A percentile compares a stretch with the other conserved stretches of the same genome.
phyloP scores from a whole-genome alignment of 2,797 vertebrate species.

The Perdix hodgsoniae region DNA sequence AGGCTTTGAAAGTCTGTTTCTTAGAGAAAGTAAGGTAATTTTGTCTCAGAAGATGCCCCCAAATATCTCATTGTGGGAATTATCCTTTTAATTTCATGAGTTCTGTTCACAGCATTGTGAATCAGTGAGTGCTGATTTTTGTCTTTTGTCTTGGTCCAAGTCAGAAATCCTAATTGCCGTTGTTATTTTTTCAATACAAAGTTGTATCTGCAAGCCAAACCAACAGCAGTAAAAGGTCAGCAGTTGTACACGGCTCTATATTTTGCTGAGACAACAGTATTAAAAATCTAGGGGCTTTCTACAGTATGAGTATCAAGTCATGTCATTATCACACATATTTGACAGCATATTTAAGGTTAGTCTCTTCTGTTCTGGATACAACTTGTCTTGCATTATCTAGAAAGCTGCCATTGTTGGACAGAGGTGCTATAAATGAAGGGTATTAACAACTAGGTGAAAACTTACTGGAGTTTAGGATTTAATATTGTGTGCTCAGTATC shows the following conservation, averaged over 20 bases:
- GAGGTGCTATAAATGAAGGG: not conserved
- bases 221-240: not conserved
- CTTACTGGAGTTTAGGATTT: not conserved
- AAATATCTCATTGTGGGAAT: not conserved
- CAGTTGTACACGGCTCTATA: not conserved
- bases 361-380: not conserved
- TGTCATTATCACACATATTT: not conserved
- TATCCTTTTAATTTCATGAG: not conserved
- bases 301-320: not conserved
- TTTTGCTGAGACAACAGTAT: not conserved
- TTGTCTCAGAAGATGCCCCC: not conserved
- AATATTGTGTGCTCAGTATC: not conserved
- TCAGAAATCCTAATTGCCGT: not conserved
- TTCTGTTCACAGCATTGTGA: not conserved
- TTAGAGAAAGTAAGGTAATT: not conserved
- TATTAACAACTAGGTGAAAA: not conserved
- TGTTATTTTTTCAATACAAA: not conserved
- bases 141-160: not conserved
- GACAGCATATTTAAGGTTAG: not conserved
- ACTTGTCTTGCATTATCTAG: not conserved
- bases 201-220: not conserved
- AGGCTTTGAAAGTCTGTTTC: not conserved
- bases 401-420: not conserved
- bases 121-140: not conserved
- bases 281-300: not conserved